Percentiles rank a stretch among this genome's conserved stretches.
These are phyloP conservation scores for Panthera tigris DNA, from an alignment of 2,113 vertebrate genomes.

Conservation along the genomic window DNA sequence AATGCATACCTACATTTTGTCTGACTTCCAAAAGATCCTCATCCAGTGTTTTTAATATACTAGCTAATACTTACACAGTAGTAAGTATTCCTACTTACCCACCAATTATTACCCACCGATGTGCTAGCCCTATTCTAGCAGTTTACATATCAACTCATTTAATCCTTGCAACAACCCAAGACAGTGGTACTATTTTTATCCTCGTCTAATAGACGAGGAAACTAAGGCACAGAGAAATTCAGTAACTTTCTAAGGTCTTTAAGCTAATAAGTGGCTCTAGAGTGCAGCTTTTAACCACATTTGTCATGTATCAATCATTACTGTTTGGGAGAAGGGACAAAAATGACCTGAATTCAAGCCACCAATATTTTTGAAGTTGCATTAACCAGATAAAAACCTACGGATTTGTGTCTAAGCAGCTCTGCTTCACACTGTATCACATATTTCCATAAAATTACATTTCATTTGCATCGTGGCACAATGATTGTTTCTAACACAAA, in stretches of 20 bases:
- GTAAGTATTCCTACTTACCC: too few relatives aligned
- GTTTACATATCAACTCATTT: not conserved
- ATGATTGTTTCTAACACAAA: conserved; percentile 22
- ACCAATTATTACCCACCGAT: too few relatives aligned
- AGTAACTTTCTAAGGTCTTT: not conserved
- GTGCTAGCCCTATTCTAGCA: not conserved
- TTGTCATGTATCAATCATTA: not conserved
- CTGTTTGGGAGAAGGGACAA: not conserved
- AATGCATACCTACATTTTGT: not conserved
- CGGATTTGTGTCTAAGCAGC: not conserved
- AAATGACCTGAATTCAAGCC: not conserved
- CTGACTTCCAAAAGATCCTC: not conserved
- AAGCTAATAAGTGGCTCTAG: not conserved
- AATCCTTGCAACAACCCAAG: not conserved
- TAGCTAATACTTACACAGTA: not conserved
- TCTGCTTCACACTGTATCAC: not conserved
- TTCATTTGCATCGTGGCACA: conserved; percentile 28
- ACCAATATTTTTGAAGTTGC: not conserved
- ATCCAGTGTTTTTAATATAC: not conserved
- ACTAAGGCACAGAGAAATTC: not conserved
- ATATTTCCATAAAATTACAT: conserved; percentile 8
- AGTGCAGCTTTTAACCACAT: not conserved
- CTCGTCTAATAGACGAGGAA: not conserved
- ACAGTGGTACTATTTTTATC: not conserved
- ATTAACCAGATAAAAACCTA: not conserved